Conservation (phyloP, 2,113 vertebrate species). For the Vicugna pacos region DNA sequence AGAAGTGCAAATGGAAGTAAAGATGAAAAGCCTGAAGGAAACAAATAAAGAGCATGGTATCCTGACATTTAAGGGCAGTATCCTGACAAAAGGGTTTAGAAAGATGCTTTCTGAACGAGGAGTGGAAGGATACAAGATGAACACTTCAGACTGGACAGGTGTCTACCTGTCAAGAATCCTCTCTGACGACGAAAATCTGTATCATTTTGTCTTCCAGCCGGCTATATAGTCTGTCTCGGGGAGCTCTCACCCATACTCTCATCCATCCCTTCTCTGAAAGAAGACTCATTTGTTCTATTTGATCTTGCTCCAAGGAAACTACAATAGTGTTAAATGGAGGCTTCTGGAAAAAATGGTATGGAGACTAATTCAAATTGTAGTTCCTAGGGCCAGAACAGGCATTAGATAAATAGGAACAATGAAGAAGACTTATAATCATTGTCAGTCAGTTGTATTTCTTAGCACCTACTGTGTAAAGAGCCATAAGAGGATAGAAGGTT, state of each 20-base stretch:
- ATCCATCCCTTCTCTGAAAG: neutral
- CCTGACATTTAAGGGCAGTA: neutral
- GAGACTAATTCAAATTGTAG: neutral
- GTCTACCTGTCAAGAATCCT: neutral
- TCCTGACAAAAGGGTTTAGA: neutral
- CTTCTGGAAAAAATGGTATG: neutral
- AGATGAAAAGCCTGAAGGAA: neutral
- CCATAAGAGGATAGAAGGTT: neutral
- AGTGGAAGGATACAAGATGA: neutral
- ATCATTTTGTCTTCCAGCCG: neutral
- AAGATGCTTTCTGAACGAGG: neutral
- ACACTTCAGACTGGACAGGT: neutral
- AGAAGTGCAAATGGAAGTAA: slow-evolving; percentile 1
- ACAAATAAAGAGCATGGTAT: neutral
- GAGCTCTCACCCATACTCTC: neutral
- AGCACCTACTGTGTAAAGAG: neutral
- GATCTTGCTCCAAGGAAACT: neutral
- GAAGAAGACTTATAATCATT: neutral
- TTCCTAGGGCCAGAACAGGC: neutral
- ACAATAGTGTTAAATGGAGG: neutral
- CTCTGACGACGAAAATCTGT: neutral
- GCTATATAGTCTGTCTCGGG: neutral
- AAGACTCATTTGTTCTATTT: neutral
- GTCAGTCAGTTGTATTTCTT: neutral
- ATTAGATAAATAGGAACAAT: neutral